Conservation (phyloP, 2,888 invertebrate species). For the Therioaphis trifolii region DNA sequence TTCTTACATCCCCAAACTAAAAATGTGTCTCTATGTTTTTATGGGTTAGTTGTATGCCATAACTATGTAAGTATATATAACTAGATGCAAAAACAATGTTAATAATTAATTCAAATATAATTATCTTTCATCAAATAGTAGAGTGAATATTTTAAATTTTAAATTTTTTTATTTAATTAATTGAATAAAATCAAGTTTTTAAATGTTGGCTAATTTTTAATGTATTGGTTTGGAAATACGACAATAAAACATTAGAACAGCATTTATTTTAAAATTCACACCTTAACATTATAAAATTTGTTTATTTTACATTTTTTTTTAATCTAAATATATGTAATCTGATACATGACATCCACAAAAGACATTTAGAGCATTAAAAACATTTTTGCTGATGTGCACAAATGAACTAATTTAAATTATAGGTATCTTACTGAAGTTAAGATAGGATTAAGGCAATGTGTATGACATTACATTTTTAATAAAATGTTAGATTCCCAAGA, state of each 20-base stretch:
- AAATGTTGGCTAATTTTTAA: neutral
- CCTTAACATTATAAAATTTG: neutral
- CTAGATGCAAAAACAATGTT: too few species aligned
- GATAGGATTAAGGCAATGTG: too few species aligned
- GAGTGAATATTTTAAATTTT: neutral
- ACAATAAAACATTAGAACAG: neutral
- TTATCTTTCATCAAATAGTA: neutral
- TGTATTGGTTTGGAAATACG: neutral
- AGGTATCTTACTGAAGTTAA: too few species aligned
- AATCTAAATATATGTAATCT: conserved; percentile 14
- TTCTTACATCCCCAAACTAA: too few species aligned
- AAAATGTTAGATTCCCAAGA: too few species aligned
- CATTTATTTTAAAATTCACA: neutral
- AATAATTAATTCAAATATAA: too few species aligned
- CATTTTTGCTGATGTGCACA: neutral
- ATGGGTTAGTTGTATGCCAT: too few species aligned
- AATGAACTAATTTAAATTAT: neutral
- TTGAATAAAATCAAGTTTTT: neutral
- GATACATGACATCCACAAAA: neutral
- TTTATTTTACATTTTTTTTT: neutral
- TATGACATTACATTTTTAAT: too few species aligned
- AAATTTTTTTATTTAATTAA: neutral
- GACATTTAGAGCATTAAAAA: neutral
- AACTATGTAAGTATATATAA: too few species aligned
- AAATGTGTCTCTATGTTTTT: too few species aligned